Base-by-base conservation (phyloP, 30 jellyfish, hydroid and myxozoan species). In the Aurelia coerulea region DNA sequence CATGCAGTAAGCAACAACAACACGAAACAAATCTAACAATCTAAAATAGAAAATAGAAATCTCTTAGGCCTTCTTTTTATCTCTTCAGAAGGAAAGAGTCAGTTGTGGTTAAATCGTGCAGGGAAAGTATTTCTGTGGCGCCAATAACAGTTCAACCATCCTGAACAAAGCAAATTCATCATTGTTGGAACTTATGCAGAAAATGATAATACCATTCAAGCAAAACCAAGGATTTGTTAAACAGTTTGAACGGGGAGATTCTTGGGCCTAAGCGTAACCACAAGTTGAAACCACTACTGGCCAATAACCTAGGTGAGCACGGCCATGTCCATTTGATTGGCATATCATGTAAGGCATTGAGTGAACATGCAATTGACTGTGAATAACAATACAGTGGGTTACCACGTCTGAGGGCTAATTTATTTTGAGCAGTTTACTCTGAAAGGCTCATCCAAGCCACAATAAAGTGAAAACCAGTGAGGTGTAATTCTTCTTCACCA, bases 371-470 rank as follows among this genome's bases (percentile, higher is more conserved):
- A 75, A 79, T 79, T 79, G 89, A 79, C 80, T 65, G 89, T 0
- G 74, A 10, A 10, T 64, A 50, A 79, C 89, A 79, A 79, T 56
- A 70, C 68, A 66, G 18, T 50, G 66, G 89, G 80, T 64, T 65
- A 79, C 89, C 89, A 65, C 89, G 79, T 79, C 80, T 64, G 80
- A 31, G 78, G 89, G 89, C 89, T 79, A 79, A 79, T 79, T 79
- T 65, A 79, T 51, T 17, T 29, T 15, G 73, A 79, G 80, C 67
- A 63, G 89, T 18, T 19, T 56, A 79, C 80, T 65, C 73, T 64
- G 80, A 79, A 77, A 31, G 80, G 89, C 89, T 79, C 89, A 79
- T 79, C 89, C 74, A 39, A 67, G 73, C 79, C 89, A 79, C 89
- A 79, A 79, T 79, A 64, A 62, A 79, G 67, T 32, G 89, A 58